phyloP scores from a whole-genome alignment of 2,113 vertebrate genomes.

The Andinoacara biseriatus region DNA sequence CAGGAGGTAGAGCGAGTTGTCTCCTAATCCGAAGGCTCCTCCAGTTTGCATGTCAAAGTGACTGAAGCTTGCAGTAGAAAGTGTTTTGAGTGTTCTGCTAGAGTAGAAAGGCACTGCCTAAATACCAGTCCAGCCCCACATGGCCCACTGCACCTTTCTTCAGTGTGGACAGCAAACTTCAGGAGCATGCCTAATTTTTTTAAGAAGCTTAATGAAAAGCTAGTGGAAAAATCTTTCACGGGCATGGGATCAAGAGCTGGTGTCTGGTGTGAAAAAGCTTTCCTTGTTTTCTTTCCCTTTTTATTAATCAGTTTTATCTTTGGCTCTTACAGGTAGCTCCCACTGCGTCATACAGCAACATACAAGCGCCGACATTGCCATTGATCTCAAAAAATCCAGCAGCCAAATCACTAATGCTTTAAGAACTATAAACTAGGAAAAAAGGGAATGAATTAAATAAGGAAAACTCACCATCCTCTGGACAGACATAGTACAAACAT shows the following conservation, averaged over 20 bases:
- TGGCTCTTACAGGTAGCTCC: background rate
- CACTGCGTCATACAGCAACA: background rate
- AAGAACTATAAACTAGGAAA: background rate
- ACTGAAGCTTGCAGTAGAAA: background rate
- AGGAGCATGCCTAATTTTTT: background rate
- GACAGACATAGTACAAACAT: background rate
- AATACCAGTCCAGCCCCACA: background rate
- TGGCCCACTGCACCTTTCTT: background rate
- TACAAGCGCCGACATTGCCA: background rate
- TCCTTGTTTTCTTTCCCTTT: background rate
- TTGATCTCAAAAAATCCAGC: fast-evolving
- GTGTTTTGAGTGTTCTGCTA: background rate
- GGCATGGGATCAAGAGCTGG: background rate
- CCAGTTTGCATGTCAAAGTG: too few relatives aligned
- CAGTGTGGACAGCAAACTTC: background rate
- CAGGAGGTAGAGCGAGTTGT: too few relatives aligned
- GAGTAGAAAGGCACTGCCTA: too few relatives aligned
- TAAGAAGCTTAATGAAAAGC: background rate
- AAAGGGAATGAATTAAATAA: background rate
- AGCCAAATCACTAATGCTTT: background rate
- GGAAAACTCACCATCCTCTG: background rate
- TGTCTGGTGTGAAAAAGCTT: too few relatives aligned
- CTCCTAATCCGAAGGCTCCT: too few relatives aligned
- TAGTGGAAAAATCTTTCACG: background rate
- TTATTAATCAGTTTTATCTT: background rate